Evolutionary conservation across 1,140 invertebrate genomes (phyloP), one percentile per base, ranked within the genome.

Genomic region (Drosophila auraria): DNA sequence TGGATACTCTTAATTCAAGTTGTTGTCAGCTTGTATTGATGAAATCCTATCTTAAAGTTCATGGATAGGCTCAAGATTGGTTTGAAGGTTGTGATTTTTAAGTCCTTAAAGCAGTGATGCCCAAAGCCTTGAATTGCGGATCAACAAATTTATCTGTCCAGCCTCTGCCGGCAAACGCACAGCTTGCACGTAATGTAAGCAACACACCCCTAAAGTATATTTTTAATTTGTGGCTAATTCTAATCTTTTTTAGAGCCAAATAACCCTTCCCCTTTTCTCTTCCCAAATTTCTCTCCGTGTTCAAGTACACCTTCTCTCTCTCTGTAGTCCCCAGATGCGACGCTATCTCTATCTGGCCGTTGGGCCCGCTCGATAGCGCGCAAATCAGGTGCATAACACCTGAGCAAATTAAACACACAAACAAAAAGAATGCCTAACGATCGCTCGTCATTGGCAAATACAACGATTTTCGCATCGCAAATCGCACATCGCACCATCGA

Each of bases 361-460:
- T 76, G 84, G 84, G 81, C 73, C 83, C 66, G 58, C 66, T 57
- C 78, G 84, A 87, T 87, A 87, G 81, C 84, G 81, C 78, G 53
- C 69, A 76, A 89, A 87, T 87, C 84, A 84, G 82, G 84, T 87
- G 84, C 84, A 87, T 89, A 87, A 87, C 84, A 87, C 84, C 84
- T 87, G 84, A 87, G 82, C 84, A 87, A 89, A 87, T 89, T 79
- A 76, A 87, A 78, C 56, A 61, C 71, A 74, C 47, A 53, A 74
- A 73, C 69, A 71, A 71, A 58, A 72, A 72, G 45, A 78, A 78
- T 76, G 84, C 78, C 81, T 89, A 73, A 70, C 49, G 77, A 78
- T 70, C 75, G 84, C 40, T 78, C 75, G 84, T 87, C 84, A 89
- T 83, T 80, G 68, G 80, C 78, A 74, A 57, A 83, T 83, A 73